These are phyloP conservation scores for Leptopterna dolabrata DNA, from an alignment of 2,888 invertebrate genomes.

Conservation along the genomic window DNA sequence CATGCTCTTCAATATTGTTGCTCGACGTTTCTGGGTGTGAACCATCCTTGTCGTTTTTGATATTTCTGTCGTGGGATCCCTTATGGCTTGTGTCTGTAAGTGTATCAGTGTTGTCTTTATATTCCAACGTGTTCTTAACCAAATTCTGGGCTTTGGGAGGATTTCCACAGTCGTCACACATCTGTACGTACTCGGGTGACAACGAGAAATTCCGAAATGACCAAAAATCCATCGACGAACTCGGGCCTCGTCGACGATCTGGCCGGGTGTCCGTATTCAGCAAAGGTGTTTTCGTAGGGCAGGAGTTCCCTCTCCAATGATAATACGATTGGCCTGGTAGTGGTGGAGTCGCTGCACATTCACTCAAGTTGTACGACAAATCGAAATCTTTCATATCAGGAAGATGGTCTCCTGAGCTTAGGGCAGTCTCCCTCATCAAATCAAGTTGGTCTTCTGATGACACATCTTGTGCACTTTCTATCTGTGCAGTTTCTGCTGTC, in stretches of 20 bases:
- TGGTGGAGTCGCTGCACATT: neutral
- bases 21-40: neutral
- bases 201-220: neutral
- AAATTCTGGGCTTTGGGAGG: neutral
- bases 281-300: constrained; percentile 5
- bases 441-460: neutral
- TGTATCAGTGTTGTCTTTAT: neutral
- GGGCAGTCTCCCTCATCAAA: neutral
- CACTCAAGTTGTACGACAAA: constrained; percentile 11
- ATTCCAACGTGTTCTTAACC: neutral
- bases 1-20: neutral
- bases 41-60: neutral
- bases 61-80: neutral
- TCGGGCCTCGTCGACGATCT: neutral
- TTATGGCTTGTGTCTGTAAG: no score
- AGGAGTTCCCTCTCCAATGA: neutral
- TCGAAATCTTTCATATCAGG: constrained; percentile 37
- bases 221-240: neutral
- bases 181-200: neutral
- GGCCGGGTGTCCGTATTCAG: constrained; percentile 7
- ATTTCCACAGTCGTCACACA: neutral
- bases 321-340: neutral
- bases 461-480: neutral
- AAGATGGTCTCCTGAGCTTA: constrained; percentile 8
- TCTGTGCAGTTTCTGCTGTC: neutral